Conservation (phyloP, 2,888 invertebrate genomes). For the Esperia sulphurella region DNA sequence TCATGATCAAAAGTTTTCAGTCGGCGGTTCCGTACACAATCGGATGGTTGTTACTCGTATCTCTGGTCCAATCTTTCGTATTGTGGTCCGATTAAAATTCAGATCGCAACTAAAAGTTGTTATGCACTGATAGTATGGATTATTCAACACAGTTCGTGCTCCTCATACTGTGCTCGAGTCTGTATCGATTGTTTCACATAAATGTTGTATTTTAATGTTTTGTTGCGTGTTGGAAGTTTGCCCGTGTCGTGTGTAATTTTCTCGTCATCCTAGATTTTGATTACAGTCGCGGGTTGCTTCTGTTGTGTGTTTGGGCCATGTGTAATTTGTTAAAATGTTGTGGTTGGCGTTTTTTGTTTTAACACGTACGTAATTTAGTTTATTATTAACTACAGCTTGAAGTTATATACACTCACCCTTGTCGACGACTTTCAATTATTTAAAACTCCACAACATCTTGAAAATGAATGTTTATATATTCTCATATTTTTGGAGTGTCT, state of each 20-base stretch:
- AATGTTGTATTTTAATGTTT: conserved; percentile 26
- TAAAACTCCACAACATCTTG: no score
- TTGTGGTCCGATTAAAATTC: conserved; percentile 3
- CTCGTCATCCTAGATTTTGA: conserved; percentile 41
- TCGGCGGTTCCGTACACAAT: conserved; percentile 23
- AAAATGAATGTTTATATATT: no score
- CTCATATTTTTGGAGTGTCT: no score
- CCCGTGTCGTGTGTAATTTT: conserved; percentile 45
- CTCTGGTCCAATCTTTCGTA: background rate
- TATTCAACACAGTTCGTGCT: conserved; percentile 46
- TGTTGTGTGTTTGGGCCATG: conserved; percentile 17
- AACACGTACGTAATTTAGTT: conserved; percentile 12
- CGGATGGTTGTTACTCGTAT: conserved; percentile 22
- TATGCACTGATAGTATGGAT: conserved; percentile 42
- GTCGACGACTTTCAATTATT: background rate
- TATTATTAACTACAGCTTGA: background rate
- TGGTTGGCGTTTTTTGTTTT: conserved; percentile 13
- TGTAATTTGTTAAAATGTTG: conserved; percentile 14
- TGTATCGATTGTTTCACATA: conserved; percentile 38
- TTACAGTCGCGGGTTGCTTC: conserved; percentile 24
- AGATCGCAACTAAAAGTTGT: conserved; percentile 4
- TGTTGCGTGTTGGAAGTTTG: conserved; percentile 46
- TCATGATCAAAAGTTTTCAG: conserved; percentile 38
- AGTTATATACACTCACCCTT: background rate
- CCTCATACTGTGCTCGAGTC: conserved; percentile 60